Conservation (phyloP, 2,797 vertebrate genomes). For the Bovichtus variegatus region DNA sequence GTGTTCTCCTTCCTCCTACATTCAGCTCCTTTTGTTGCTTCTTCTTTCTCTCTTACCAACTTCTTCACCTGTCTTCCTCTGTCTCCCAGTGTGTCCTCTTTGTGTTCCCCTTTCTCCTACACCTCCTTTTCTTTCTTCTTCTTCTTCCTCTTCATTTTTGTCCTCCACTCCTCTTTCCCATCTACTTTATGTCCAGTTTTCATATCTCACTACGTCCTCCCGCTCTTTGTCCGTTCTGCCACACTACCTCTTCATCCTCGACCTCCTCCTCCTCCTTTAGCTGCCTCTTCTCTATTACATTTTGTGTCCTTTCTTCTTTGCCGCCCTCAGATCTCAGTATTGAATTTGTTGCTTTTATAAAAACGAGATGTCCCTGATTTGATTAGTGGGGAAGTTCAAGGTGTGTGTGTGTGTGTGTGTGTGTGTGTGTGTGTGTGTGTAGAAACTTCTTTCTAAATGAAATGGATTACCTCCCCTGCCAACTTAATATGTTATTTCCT, state of each 20-base stretch:
- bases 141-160: background rate
- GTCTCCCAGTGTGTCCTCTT: background rate
- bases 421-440: constrained; percentile 15
- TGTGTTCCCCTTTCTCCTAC: accelerated
- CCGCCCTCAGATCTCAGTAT: constrained; percentile 61
- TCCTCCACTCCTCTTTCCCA: background rate
- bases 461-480: constrained; percentile 51
- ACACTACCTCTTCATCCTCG: constrained; percentile 45
- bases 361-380: constrained; percentile 75
- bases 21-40: background rate
- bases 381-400: constrained; percentile 50
- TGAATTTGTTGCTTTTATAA: constrained; percentile 75
- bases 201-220: constrained; percentile 8
- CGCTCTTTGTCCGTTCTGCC: background rate
- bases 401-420: constrained; percentile 6
- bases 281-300: constrained; percentile 59
- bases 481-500: background rate
- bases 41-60: background rate
- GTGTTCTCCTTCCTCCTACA: background rate
- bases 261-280: background rate
- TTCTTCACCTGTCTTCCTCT: background rate
- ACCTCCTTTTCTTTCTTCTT: background rate
- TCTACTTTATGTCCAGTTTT: background rate
- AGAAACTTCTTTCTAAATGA: constrained; percentile 18
- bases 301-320: constrained; percentile 52